Evolutionary conservation across 2,113 vertebrate species (phyloP).

Genomic region (Morone chrysops): DNA sequence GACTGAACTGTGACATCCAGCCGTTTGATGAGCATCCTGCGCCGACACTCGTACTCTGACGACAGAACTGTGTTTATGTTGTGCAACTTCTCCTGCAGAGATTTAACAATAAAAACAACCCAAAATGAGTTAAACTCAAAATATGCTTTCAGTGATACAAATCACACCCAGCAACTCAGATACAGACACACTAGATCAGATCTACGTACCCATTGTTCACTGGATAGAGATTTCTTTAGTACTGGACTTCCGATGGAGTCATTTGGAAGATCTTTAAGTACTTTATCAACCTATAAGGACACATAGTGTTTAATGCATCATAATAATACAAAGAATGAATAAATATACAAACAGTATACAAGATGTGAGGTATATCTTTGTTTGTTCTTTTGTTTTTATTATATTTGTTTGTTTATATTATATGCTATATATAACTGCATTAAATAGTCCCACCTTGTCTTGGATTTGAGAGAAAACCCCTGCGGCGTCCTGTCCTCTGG

Average conservation of each 20-base stretch:
- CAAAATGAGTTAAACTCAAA: background rate
- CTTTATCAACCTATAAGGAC: constrained; percentile 85
- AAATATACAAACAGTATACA: background rate
- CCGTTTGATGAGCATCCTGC: constrained; percentile 95
- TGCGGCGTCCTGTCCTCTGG: constrained; percentile 76
- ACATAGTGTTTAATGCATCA: constrained; percentile 1
- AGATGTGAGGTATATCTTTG: background rate
- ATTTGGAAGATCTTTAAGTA: constrained; percentile 86
- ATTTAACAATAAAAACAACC: background rate
- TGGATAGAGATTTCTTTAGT: constrained; percentile 86
- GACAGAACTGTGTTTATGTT: constrained; percentile 88
- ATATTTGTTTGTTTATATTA: too few species aligned
- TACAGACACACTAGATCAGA: background rate
- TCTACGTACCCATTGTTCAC: constrained; percentile 88
- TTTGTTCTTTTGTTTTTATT: background rate
- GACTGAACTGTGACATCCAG: constrained; percentile 98
- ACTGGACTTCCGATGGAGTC: constrained; percentile 86
- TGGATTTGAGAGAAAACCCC: constrained; percentile 84
- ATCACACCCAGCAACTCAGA: background rate
- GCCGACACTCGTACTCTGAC: constrained; percentile 93
- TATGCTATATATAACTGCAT: too few species aligned
- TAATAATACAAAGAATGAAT: background rate
- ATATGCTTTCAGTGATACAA: background rate
- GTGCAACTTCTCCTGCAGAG: constrained; percentile 86
- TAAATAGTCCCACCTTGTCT: constrained; percentile 84